Evolutionary conservation across 2,888 invertebrate species (phyloP), one percentile per base, ranked within the genome.

Genomic region (Aquatica leii): DNA sequence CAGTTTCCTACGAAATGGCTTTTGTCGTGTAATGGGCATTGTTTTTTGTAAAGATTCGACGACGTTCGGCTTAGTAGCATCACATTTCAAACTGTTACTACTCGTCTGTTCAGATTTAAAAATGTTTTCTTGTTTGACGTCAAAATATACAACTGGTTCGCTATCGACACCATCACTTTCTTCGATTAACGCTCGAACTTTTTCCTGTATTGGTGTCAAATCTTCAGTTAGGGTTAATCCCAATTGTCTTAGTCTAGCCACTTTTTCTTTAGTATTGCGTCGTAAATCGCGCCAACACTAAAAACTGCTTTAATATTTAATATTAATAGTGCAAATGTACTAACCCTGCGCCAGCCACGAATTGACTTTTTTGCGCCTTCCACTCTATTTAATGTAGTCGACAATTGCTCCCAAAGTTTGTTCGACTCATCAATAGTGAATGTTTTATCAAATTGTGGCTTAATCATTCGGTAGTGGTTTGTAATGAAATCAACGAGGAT

Each of bases 281-380:
- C 56, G 56, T 14, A 56, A 37, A 34, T 56, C 56, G 18, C 48
- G 56, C 56, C 56, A 56, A 49, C 56, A 56, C 56, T 56, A 11
- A 2, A 43, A 56, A 4, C 4, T 21, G 12, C 6, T 9, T 6
- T 6, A n/a, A 24, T 49, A 11, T 4, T 5, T 49, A 12, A 50
- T 17, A 14, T 43, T n/a, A n/a, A n/a, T 8, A 43, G 12, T 8
- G 14, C 2, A 43, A 14, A 8, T 12, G 12, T 5, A 14, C 9
- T 11, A 40, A 54, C 58, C 51, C 50, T 58, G 18, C 51, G 31
- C 58, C 58, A 58, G 1, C 24, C 58, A 1, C 50, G 15, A 9
- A 50, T 14, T 1, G 58, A 51, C 14, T 58, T 58, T 12, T 17
- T 37, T 6, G 58, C 51, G 17, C 58, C 49, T 1, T 54, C 41